These are phyloP conservation scores for Actinernus sp. DNA, from an alignment of 92 coral and sea anemone species.

Conservation along the genomic window DNA sequence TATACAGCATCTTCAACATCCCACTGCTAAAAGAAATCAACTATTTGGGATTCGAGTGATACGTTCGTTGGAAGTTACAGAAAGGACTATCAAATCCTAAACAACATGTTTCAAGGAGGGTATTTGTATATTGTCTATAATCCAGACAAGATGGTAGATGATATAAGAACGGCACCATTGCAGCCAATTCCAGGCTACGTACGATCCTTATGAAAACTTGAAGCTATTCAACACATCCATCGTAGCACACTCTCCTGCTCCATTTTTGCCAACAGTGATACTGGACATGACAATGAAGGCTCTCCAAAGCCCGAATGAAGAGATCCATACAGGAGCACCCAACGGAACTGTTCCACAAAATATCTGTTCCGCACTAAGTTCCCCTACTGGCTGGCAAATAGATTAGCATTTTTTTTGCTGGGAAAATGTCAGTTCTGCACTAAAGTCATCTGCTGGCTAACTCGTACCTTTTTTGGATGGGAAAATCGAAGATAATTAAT, in stretches of 20 bases:
- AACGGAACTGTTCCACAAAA: too few species aligned
- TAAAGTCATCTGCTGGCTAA: too few species aligned
- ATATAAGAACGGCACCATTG: neutral
- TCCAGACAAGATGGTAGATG: neutral
- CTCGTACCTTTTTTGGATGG: too few species aligned
- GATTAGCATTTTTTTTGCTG: too few species aligned
- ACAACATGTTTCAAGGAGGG: conserved; percentile 13
- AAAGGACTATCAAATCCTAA: conserved; percentile 10
- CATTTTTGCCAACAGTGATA: conserved; percentile 21
- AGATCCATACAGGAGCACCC: conserved; percentile 6
- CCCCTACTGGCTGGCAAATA: too few species aligned
- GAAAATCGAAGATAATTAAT: too few species aligned
- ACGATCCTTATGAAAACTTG: conserved; percentile 10
- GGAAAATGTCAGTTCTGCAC: too few species aligned
- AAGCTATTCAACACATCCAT: neutral
- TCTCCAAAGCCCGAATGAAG: conserved; percentile 8
- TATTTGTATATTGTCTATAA: conserved; percentile 1
- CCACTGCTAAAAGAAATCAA: neutral
- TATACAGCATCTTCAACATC: neutral
- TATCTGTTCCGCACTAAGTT: too few species aligned
- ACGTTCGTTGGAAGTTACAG: conserved; percentile 19
- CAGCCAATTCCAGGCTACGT: conserved; percentile 26
- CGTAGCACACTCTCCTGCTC: conserved; percentile 25
- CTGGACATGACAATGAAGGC: conserved; percentile 23
- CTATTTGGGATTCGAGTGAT: conserved; percentile 4